These are phyloP conservation scores for Nothura maculosa DNA, from an alignment of 2,797 vertebrate genomes.

Conservation along the genomic window DNA sequence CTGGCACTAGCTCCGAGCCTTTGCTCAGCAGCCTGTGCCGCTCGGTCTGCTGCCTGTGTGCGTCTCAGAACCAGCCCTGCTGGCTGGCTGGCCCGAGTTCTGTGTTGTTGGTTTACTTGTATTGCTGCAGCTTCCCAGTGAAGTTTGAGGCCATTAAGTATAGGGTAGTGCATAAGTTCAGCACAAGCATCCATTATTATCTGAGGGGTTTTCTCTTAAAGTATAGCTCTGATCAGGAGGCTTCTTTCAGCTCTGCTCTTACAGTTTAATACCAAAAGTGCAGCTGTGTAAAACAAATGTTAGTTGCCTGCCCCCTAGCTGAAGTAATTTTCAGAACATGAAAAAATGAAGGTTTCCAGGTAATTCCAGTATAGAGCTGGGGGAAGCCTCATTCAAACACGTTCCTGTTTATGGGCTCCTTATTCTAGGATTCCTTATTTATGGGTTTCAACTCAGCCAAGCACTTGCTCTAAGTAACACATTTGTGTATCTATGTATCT, in stretches of 20 bases:
- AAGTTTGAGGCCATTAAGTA: background rate
- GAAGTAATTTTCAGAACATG: constrained; percentile 11
- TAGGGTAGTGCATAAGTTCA: background rate
- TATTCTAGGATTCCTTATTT: background rate
- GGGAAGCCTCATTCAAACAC: no score
- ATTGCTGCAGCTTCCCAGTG: background rate
- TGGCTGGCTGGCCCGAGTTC: no score
- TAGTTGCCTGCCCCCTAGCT: constrained; percentile 41
- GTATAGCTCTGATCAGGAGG: background rate
- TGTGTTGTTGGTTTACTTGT: background rate
- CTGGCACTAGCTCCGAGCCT: no score
- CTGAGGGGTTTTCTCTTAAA: background rate
- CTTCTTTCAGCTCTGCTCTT: background rate
- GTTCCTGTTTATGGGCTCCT: no score
- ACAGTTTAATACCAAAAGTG: background rate
- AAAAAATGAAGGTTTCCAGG: background rate
- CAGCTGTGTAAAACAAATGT: background rate
- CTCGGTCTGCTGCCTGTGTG: background rate
- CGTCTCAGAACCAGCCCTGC: background rate
- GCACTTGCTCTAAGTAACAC: background rate
- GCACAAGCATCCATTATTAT: background rate
- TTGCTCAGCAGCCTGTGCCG: background rate
- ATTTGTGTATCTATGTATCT: background rate
- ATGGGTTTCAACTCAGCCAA: background rate
- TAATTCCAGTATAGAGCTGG: background rate